Base-by-base conservation (phyloP, 2,888 invertebrate species). In the Coecobrya sp. region DNA sequence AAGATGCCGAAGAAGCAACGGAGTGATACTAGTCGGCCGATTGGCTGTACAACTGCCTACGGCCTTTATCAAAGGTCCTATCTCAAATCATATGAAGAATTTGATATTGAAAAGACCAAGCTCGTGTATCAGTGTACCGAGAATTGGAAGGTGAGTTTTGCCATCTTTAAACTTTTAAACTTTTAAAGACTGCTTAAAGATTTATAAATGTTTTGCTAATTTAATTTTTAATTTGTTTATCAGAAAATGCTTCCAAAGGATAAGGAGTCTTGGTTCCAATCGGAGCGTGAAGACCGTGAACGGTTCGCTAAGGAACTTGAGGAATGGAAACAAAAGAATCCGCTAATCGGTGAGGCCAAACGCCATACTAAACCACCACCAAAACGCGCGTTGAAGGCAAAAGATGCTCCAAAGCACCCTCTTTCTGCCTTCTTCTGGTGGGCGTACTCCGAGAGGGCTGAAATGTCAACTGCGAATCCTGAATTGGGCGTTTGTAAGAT, bases 361-460 rank as follows among this genome's bases (percentile, higher is more conserved):
- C 36, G 73, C 8, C 73, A 42, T 1, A 11, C 13, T 5, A 73
- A 19, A 19, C 8, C n/a, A 0, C n/a, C 16, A 7, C 73, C 36
- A 19, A 73, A 73, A 36, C 36, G 16, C 1, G 36, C 45, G 0
- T 8, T n/a, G 0, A 73, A 73, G 16, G 19, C 19, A 1, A 16
- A 8, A n/a, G 19, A 42, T 8, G 42, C 36, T 10, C 73, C 73
- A 8, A 42, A 7, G 19, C 73, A 73, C 13, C 73, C 73, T 0
- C 27, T 73, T 0, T 73, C 42, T n/a, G 73, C 73, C 8, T 73
- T 19, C 19, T 19, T 73, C 11, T 73, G 73, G 73, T 73, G 36
- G 42, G 42, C n/a, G n/a, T 42, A 42, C 19, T n/a, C 16, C 0
- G 19, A 42, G 11, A 16, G 73, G 10, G 16, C 19, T 0, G 36